A percentile compares a stretch with the other conserved stretches of the same genome.
phyloP scores from a whole-genome alignment of 2,797 vertebrate species.

The Odontamblyopus lacepedii region DNA sequence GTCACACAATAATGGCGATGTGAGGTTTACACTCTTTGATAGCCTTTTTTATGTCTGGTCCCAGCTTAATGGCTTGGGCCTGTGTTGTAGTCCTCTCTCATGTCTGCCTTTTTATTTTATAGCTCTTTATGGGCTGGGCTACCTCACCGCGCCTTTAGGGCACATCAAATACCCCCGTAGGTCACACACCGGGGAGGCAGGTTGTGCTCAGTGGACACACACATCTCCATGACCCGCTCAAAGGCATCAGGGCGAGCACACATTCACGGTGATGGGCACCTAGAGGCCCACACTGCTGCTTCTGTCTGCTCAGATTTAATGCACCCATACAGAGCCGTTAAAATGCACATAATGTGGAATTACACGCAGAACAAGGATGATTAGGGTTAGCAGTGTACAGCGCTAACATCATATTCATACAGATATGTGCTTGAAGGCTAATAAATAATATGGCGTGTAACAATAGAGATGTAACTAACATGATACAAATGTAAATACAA shows the following conservation, averaged over 20 bases:
- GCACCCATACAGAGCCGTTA: slow-evolving; percentile 6
- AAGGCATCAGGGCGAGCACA: not conserved
- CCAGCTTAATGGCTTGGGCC: slow-evolving; percentile 46
- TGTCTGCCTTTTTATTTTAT: slow-evolving; percentile 47
- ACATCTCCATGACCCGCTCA: slow-evolving; percentile 11
- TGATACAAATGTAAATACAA: not conserved
- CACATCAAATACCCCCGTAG: slow-evolving; percentile 45
- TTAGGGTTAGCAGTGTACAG: too few species aligned
- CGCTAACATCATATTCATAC: not conserved
- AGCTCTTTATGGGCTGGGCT: slow-evolving; percentile 50
- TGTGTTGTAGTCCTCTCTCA: slow-evolving; percentile 37
- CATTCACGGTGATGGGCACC: not conserved
- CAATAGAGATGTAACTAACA: not conserved
- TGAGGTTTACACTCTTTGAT: slow-evolving; percentile 66
- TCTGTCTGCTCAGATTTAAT: not conserved
- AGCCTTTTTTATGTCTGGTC: slow-evolving; percentile 65
- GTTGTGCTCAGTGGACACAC: slow-evolving; percentile 17
- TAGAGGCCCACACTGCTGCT: slow-evolving; percentile 8
- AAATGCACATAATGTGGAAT: slow-evolving; percentile 1
- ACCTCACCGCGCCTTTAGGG: slow-evolving; percentile 46
- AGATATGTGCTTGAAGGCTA: not conserved
- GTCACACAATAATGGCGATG: slow-evolving; percentile 66
- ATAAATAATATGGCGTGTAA: not conserved
- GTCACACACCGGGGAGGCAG: slow-evolving; percentile 36
- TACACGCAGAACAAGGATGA: slow-evolving; percentile 4